phyloP scores from a whole-genome alignment of 2,888 invertebrate species.

The Rhabditoides inermis region DNA sequence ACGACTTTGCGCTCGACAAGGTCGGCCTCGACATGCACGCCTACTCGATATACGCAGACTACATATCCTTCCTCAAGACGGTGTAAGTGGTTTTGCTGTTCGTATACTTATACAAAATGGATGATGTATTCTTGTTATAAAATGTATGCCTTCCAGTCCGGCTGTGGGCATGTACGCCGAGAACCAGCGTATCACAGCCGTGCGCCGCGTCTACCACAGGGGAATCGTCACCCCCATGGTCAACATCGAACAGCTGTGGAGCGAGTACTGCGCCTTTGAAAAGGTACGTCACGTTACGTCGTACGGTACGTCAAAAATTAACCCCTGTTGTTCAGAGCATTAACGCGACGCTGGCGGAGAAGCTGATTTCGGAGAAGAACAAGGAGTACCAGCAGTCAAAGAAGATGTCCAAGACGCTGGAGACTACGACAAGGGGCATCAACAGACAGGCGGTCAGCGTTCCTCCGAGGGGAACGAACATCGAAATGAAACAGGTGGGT shows the following conservation, averaged over 20 bases:
- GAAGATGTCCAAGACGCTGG: conserved; percentile 88
- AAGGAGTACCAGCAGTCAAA: conserved; percentile 70
- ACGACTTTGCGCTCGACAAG: conserved; percentile 96
- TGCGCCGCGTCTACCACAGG: conserved; percentile 88
- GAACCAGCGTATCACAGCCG: conserved; percentile 96
- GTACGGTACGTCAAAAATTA: not conserved
- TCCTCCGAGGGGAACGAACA: conserved; percentile 67
- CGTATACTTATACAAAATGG: not conserved
- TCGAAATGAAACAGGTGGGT: conserved; percentile 50
- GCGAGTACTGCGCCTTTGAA: conserved; percentile 94
- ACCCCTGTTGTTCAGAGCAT: conserved; percentile 66
- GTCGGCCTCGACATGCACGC: conserved; percentile 97
- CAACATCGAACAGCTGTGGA: conserved; percentile 84
- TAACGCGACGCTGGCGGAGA: conserved; percentile 80
- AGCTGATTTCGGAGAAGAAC: conserved; percentile 91
- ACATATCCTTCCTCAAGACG: conserved; percentile 77
- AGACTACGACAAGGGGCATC: conserved; percentile 83
- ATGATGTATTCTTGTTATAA: not conserved
- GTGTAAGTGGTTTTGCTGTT: conserved; percentile 39
- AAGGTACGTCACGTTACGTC: conserved; percentile 52
- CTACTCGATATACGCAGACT: conserved; percentile 93
- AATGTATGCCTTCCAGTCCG: conserved; percentile 59
- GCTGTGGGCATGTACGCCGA: conserved; percentile 98
- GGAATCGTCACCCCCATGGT: conserved; percentile 92
- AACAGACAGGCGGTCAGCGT: conserved; percentile 90